Evolutionary conservation across 92 coral and sea anemone genomes (phyloP).

Genomic region (Epizoanthus scotinus): DNA sequence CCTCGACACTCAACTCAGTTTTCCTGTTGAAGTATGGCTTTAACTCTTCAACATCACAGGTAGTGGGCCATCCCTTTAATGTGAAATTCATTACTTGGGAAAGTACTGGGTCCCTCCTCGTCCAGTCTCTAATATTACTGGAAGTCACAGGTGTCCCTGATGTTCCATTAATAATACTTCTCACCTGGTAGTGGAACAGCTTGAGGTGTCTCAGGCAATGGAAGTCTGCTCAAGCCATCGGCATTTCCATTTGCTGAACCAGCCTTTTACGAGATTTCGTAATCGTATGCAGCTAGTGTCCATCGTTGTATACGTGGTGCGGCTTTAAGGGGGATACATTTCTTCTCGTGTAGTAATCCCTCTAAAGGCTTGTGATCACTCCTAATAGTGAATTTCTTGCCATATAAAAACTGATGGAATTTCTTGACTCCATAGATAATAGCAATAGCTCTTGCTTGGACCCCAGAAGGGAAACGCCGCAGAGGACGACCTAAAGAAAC

Average conservation of each 20-base stretch:
- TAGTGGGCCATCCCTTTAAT: constrained; percentile 49
- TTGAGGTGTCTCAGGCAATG: constrained; percentile 48
- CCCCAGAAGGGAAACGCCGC: no score
- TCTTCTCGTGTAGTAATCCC: constrained; percentile 49
- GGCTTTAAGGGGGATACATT: constrained; percentile 51
- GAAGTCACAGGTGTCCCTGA: constrained; percentile 55
- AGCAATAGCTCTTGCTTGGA: no score
- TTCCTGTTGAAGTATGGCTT: constrained; percentile 9
- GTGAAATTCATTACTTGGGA: constrained; percentile 51
- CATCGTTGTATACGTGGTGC: constrained; percentile 67
- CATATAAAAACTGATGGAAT: constrained; percentile 51
- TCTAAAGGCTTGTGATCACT: constrained; percentile 52
- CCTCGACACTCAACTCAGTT: constrained; percentile 36
- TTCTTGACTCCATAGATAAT: constrained; percentile 46
- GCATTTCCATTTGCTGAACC: constrained; percentile 60
- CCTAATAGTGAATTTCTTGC: constrained; percentile 42
- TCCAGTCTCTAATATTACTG: constrained; percentile 56
- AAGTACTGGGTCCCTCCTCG: constrained; percentile 51
- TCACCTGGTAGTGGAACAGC: constrained; percentile 55
- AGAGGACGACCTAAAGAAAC: no score
- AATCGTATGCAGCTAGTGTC: constrained; percentile 45
- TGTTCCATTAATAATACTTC: constrained; percentile 55
- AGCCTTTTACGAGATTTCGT: constrained; percentile 47
- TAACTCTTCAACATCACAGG: background rate
- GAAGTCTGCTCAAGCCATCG: constrained; percentile 63